Evolutionary conservation across 2,888 invertebrate genomes (phyloP).

Genomic region (Dicranocentrus wangi): DNA sequence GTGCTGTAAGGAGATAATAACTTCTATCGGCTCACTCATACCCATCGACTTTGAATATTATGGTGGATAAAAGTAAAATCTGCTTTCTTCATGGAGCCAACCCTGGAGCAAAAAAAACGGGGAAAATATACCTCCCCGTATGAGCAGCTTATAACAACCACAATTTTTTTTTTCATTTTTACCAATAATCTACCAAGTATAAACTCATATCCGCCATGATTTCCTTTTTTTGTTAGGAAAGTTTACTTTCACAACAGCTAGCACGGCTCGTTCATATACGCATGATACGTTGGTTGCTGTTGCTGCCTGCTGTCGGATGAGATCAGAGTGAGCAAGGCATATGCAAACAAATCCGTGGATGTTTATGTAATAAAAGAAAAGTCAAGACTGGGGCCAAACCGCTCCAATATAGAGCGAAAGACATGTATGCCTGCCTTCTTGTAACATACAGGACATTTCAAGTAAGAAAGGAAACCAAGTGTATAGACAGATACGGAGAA

Average conservation of each 20-base stretch:
- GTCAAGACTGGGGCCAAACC: not conserved
- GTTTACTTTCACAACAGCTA: not conserved
- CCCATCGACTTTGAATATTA: constrained; percentile 16
- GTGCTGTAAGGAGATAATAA: constrained; percentile 41
- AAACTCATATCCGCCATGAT: constrained; percentile 32
- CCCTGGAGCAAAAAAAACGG: constrained; percentile 10
- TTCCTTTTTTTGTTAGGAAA: constrained; percentile 21
- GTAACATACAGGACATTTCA: not conserved
- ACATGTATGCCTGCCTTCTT: not conserved
- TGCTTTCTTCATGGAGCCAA: constrained; percentile 9
- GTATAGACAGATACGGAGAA: not conserved
- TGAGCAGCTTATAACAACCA: not conserved
- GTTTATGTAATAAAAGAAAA: constrained; percentile 34
- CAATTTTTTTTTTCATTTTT: constrained; percentile 10
- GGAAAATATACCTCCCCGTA: not conserved
- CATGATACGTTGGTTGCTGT: not conserved
- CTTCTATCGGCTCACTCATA: constrained; percentile 10
- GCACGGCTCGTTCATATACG: no score
- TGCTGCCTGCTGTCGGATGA: constrained; percentile 11
- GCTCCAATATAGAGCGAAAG: not conserved
- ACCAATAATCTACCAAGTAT: constrained; percentile 24
- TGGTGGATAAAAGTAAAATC: not conserved
- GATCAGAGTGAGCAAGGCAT: constrained; percentile 25
- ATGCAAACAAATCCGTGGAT: constrained; percentile 25
- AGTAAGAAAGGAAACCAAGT: not conserved